phyloP scores from a whole-genome alignment of 2,888 invertebrate genomes.

The Rhagophthalmus giganteus region DNA sequence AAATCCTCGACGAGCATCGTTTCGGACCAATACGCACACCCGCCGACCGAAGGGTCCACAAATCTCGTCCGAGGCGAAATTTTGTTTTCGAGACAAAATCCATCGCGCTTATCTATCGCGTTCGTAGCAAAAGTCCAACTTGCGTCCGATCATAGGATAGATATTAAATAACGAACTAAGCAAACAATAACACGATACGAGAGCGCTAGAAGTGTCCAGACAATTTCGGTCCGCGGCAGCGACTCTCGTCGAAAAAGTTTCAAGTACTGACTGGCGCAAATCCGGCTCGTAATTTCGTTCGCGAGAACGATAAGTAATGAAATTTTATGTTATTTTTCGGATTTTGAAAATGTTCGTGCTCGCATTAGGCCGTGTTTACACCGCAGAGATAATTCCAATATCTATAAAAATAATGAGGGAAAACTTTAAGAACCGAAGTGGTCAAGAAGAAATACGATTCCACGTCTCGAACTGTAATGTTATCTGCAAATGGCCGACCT shows the following conservation, averaged over 20 bases:
- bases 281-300: conserved; percentile 8
- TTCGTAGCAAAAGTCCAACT: conserved; percentile 37
- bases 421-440: conserved; percentile 25
- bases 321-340: conserved; percentile 27
- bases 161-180: conserved; percentile 40
- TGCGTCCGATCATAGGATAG: conserved; percentile 37
- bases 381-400: conserved; percentile 27
- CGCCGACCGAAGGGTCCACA: neutral
- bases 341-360: conserved; percentile 14
- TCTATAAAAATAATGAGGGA: conserved; percentile 30
- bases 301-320: conserved; percentile 14
- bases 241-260: conserved; percentile 31
- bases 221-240: conserved; percentile 27
- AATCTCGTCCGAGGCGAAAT: conserved; percentile 2
- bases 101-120: conserved; percentile 34
- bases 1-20: too few relatives aligned
- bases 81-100: conserved; percentile 30
- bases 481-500: conserved; percentile 34
- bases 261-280: conserved; percentile 9
- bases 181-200: conserved; percentile 35
- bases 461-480: conserved; percentile 29
- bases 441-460: conserved; percentile 30
- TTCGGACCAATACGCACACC: too few relatives aligned
- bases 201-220: conserved; percentile 19
- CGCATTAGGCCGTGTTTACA: conserved; percentile 27